Base-by-base conservation (phyloP, 2,888 invertebrate genomes). In the Morpho achilles region DNA sequence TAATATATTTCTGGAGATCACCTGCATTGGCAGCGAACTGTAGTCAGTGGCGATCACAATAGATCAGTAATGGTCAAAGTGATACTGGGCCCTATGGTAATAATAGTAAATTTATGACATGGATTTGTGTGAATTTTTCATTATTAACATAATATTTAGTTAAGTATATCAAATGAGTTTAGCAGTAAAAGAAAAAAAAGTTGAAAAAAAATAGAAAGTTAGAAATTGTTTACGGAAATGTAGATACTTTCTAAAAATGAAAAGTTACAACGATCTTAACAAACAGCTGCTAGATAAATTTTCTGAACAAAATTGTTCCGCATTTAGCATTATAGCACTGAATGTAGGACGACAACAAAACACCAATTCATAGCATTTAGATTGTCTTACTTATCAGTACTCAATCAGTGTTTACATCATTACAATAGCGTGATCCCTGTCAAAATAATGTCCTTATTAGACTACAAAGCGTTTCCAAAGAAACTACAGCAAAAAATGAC, bases 381-480 rank as follows among this genome's bases (percentile, higher is more conserved):
- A 81, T 85, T 88, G 87, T 90, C 83, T 86, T 77, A 84, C 82
- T 88, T 90, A 90, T 90, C 90, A 76, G 69, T 81, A 74, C 80
- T 82, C 79, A 84, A 90, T 90, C 90, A 82, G 80, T 90, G 90
- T 90, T 90, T 90, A 86, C 87, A 85, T 79, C 83, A 85, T 84
- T 80, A 76, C 73, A 75, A 78, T 76, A 79, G 82, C 80, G 82
- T 77, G 84, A 80, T 85, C 70, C 79, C 82, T 83, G 87, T 89
- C 90, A 90, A 88, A 89, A 90, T 90, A 90, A 90, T 87, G 88
- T 86, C 87, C 89, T 87, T 86, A 90, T 90, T 90, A 90, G 77
- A 82, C 75, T 70, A 89, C 87, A 88, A 87, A 85, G 83, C 77
- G 76, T 79, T 84, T 87, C 79, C 87, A 86, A 84, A 86, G 87